Conservation (phyloP, 2,797 vertebrate genomes). For the Lepus townsendii region DNA sequence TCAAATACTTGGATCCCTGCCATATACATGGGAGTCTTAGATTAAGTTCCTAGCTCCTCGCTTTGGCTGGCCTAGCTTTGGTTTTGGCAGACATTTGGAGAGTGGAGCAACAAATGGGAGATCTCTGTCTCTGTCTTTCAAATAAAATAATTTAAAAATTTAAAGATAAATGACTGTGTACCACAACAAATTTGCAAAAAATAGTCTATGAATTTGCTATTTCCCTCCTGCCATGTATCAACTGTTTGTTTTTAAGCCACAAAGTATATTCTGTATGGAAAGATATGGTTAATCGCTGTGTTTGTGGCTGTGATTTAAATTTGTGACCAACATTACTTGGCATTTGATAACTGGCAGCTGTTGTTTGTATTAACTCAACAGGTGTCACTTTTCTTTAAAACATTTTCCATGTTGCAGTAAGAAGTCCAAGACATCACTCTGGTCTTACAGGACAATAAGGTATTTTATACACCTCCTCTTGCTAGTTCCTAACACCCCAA, state of each 20-base stretch:
- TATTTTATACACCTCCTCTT: not conserved
- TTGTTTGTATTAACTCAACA: not conserved
- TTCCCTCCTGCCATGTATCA: not conserved
- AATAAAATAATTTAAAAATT: too few species aligned
- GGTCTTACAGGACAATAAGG: not conserved
- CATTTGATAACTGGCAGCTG: constrained; percentile 9
- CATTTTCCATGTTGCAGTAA: not conserved
- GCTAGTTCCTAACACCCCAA: not conserved
- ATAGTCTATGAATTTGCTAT: not conserved
- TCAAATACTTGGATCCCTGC: too few species aligned
- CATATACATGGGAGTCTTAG: too few species aligned
- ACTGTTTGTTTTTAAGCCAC: constrained; percentile 1
- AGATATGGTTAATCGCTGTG: not conserved
- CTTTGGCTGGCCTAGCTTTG: too few species aligned
- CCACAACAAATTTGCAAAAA: constrained; percentile 51
- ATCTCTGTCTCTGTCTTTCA: too few species aligned
- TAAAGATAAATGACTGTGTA: not conserved
- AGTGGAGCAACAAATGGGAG: too few species aligned
- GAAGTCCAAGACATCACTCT: not conserved
- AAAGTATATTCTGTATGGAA: not conserved
- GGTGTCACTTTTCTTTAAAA: not conserved
- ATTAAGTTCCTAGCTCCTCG: too few species aligned
- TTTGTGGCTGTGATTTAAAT: constrained; percentile 35
- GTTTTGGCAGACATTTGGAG: too few species aligned
- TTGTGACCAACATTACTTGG: not conserved